Evolutionary conservation across 2,888 invertebrate genomes (phyloP).

Genomic region (Patella caerulea): DNA sequence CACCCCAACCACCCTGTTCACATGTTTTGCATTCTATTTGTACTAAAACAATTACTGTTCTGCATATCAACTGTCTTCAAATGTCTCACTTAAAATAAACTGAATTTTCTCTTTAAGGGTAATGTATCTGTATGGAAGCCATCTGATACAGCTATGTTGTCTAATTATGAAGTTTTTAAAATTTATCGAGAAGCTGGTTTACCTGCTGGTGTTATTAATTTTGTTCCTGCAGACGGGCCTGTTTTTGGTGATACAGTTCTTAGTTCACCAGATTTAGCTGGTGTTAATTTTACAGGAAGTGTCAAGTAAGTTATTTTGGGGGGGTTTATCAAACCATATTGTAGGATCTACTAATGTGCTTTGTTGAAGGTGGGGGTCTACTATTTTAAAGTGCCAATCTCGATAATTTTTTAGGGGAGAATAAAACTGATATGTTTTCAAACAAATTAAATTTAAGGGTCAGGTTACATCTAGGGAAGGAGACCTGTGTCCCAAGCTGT

Average conservation of each 20-base stretch:
- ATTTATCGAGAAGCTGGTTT: constrained; percentile 96
- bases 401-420: not conserved
- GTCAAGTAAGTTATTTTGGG: constrained; percentile 81
- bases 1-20: too few species aligned
- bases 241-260: constrained; percentile 94
- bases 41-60: too few species aligned
- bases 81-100: not conserved
- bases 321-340: too few species aligned
- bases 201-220: constrained; percentile 96
- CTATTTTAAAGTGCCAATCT: too few species aligned
- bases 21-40: too few species aligned
- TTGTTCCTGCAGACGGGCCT: constrained; percentile 95
- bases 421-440: too few species aligned
- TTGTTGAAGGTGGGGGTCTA: too few species aligned
- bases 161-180: constrained; percentile 87
- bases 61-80: not conserved
- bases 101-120: constrained; percentile 77
- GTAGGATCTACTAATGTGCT: too few species aligned
- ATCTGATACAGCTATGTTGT: constrained; percentile 94
- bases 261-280: constrained; percentile 86
- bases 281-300: constrained; percentile 98
- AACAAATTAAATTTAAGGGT: too few species aligned
- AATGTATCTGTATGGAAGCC: constrained; percentile 98
- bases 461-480: too few species aligned
- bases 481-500: too few species aligned